Evolutionary conservation across 2,888 invertebrate genomes (phyloP), one percentile per base, ranked within the genome.

Genomic region (Yponomeuta cagnagella): DNA sequence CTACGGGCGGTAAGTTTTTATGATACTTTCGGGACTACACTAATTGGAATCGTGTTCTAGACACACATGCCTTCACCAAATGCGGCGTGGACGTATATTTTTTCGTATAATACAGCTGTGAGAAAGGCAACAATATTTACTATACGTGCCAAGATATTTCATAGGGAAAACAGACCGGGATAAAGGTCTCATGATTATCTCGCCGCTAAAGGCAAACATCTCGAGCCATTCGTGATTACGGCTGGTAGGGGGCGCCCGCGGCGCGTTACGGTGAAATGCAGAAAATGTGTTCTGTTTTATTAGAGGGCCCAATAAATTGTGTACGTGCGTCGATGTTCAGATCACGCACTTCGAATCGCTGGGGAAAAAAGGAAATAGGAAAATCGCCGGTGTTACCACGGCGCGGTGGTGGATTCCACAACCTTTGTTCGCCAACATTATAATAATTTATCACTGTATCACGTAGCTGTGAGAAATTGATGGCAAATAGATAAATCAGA

Each of bases 241-340:
- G 30, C 69, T 73, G 70, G 70, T 72, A 70, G 70, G 72, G 73
- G 72, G 71, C 72, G 75, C 72, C 73, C 72, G 75, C 79, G 77
- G 33, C 79, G 80, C 70, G 63, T 65, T 63, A 63, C 48, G 71
- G 30, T 77, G 77, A 81, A 86, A 87, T 88, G 87, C 84, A 86
- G 82, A 86, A 84, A 85, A 85, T 86, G 85, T 88, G 86, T 88
- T 86, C 84, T 86, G 85, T 86, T 88, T 88, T 88, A 89, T 88
- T 88, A 86, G 83, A 80, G 80, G 80, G 80, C 81, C 84, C 84
- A 85, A 88, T 89, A 89, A 89, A 89, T 88, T 84, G 78, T 69
- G 87, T 83, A 89, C 89, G 89, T 90, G 89, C 81, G 79, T 75
- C 80, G 77, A 76, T 81, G 81, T 78, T 76, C 75, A 79, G 80